phyloP scores from a whole-genome alignment of 2,113 vertebrate species.

The Potamarius usumacintae region DNA sequence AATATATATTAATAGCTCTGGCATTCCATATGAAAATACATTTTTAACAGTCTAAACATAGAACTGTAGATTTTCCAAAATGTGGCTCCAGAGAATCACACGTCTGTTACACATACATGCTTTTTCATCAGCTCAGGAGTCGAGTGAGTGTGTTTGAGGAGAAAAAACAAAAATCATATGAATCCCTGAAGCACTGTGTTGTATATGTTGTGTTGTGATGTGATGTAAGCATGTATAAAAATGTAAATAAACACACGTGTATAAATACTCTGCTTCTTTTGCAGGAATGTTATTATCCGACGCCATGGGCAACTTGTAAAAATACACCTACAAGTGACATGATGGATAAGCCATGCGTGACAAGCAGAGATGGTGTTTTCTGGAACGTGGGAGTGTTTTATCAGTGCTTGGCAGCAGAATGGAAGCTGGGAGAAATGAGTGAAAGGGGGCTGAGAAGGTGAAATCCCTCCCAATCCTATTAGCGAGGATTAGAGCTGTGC shows the following conservation, averaged over 20 bases:
- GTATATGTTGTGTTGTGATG: neutral
- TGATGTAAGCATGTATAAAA: neutral
- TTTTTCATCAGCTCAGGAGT: neutral
- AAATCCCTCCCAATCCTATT: conserved; percentile 82
- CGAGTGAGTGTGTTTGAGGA: neutral
- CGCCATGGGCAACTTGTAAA: neutral
- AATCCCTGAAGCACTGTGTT: neutral
- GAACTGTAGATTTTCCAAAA: neutral
- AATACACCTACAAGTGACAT: conserved; percentile 30
- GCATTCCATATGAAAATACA: too few species aligned
- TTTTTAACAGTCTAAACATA: neutral
- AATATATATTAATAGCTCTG: too few species aligned
- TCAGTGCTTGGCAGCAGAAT: conserved; percentile 72
- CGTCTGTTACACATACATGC: neutral
- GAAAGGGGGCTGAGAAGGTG: conserved; percentile 71
- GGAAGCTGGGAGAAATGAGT: conserved; percentile 63
- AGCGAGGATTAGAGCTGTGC: conserved; percentile 70
- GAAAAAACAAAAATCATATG: neutral
- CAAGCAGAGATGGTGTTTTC: conserved; percentile 57
- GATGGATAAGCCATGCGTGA: conserved; percentile 6
- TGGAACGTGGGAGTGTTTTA: conserved; percentile 66
- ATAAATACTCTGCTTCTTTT: neutral
- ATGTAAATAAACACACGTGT: neutral
- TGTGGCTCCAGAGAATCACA: neutral
- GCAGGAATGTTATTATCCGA: neutral